Evolutionary conservation across 2,113 vertebrate genomes (phyloP).

Genomic region (Chloropsis hardwickii): DNA sequence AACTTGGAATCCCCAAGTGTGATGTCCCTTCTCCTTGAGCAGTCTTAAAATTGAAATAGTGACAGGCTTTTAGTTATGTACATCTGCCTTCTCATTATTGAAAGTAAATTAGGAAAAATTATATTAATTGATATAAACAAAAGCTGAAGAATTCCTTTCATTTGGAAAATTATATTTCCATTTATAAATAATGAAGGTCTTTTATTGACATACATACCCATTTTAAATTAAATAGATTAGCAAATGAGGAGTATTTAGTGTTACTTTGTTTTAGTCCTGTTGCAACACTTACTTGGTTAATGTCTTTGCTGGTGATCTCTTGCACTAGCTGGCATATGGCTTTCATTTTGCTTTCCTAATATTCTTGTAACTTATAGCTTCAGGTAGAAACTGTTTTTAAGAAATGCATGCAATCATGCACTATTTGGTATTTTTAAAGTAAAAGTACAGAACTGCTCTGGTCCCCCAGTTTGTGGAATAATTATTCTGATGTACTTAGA

Average conservation of each 20-base stretch:
- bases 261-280: neutral
- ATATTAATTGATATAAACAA: neutral
- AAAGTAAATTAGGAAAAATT: neutral
- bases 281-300: neutral
- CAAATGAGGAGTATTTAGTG: neutral
- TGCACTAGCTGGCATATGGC: neutral
- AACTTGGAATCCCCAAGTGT: conserved; percentile 30
- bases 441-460: neutral
- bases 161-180: neutral
- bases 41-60: neutral
- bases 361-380: neutral
- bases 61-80: neutral
- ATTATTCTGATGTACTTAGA: neutral
- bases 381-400: neutral
- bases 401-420: neutral
- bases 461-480: neutral
- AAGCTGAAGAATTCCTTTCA: neutral
- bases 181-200: neutral
- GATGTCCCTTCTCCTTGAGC: conserved; percentile 8
- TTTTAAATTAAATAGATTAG: neutral
- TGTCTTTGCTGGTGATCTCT: neutral
- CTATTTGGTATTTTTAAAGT: neutral
- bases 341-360: neutral
- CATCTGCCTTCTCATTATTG: neutral
- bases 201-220: neutral